These are phyloP conservation scores for Teleogryllus oceanicus DNA, from an alignment of 2,888 invertebrate genomes.

Conservation along the genomic window DNA sequence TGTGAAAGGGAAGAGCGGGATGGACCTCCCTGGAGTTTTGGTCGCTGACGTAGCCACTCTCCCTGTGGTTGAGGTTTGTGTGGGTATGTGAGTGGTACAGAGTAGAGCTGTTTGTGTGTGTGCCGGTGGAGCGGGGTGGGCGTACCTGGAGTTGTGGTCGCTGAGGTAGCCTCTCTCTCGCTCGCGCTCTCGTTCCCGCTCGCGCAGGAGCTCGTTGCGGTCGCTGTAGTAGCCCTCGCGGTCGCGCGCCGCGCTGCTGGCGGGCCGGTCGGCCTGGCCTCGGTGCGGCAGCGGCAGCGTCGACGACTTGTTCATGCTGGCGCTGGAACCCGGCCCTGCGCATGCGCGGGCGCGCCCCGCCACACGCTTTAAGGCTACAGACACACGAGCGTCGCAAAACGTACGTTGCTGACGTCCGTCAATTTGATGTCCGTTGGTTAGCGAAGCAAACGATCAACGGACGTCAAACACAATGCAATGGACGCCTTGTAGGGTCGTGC, in stretches of 20 bases:
- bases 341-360: no score
- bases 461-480: no score
- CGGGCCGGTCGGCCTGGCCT: constrained; percentile 58
- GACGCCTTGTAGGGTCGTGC: no score
- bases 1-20: no score
- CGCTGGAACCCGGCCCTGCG: constrained; percentile 60
- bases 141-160: constrained; percentile 73
- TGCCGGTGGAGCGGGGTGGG: not conserved
- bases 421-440: no score
- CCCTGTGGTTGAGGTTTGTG: not conserved
- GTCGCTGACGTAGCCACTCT: not conserved
- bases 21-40: not conserved
- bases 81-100: no score
- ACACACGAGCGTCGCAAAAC: no score
- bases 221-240: constrained; percentile 88
- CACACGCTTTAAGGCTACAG: no score
- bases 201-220: constrained; percentile 78
- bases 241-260: constrained; percentile 55
- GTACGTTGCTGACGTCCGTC: no score
- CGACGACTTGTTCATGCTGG: constrained; percentile 73
- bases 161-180: constrained; percentile 73
- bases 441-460: no score
- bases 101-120: not conserved
- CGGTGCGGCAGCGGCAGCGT: constrained; percentile 78
- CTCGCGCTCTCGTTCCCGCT: constrained; percentile 52